These are phyloP conservation scores for Mongoloraphidia duomilia DNA, from an alignment of 2,888 invertebrate species.

Conservation along the genomic window DNA sequence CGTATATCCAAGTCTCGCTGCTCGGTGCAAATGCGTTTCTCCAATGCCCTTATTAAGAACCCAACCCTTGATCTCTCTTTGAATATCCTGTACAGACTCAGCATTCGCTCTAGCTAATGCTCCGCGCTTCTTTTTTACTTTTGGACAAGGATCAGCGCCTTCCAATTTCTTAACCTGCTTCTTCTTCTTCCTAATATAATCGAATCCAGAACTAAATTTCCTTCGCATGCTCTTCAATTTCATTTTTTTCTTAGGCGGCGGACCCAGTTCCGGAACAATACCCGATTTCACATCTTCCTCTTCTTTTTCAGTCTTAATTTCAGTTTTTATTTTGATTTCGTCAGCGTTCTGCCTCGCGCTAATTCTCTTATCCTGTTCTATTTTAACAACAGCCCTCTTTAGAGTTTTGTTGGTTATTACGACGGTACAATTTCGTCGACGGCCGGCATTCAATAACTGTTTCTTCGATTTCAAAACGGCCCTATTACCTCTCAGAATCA, in stretches of 20 bases:
- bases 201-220: conserved; percentile 73
- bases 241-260: conserved; percentile 36
- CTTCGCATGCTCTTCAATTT: conserved; percentile 52
- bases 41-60: conserved; percentile 89
- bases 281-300: conserved; percentile 27
- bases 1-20: conserved; percentile 77
- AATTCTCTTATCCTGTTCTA: not conserved
- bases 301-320: conserved; percentile 19
- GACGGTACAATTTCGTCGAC: too few species aligned
- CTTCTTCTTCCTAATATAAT: conserved; percentile 81
- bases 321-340: conserved; percentile 19
- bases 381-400: not conserved
- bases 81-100: conserved; percentile 61
- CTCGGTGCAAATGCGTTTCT: conserved; percentile 83
- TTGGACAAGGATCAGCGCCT: conserved; percentile 13
- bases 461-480: conserved; percentile 1
- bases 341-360: conserved; percentile 17
- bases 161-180: conserved; percentile 42
- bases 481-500: conserved; percentile 3
- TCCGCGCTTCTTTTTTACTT: conserved; percentile 33
- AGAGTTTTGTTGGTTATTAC: too few species aligned
- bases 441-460: too few species aligned
- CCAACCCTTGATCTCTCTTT: conserved; percentile 77
- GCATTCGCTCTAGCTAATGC: conserved; percentile 37
- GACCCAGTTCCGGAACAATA: conserved; percentile 16